A percentile compares a stretch with the other conserved stretches of the same genome.
Evolutionary conservation across 92 coral and sea anemone genomes (phyloP).

Genomic region (Porites lobata): DNA sequence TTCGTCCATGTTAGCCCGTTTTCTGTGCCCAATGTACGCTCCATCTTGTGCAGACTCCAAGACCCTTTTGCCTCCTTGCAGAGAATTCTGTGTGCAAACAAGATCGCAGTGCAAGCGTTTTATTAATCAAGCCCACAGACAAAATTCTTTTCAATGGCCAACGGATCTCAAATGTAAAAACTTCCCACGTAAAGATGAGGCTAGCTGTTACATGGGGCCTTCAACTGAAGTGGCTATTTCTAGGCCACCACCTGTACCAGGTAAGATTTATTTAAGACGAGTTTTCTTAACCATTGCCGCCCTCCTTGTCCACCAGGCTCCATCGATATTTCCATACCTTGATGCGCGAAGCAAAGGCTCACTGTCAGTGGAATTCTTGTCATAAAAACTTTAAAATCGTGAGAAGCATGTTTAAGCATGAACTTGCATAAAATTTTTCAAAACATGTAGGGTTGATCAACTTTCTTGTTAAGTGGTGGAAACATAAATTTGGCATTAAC

Average conservation of each 20-base stretch:
- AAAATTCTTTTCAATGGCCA: constrained; percentile 60
- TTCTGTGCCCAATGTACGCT: constrained; percentile 64
- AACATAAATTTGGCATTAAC: no score
- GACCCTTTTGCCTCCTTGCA: constrained; percentile 52
- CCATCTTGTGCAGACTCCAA: constrained; percentile 39
- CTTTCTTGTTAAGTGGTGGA: no score
- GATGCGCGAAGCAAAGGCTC: no score
- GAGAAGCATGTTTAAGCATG: no score
- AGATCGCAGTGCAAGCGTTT: constrained; percentile 20
- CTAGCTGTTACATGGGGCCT: constrained; percentile 26
- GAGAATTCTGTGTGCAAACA: constrained; percentile 56
- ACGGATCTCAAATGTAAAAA: constrained; percentile 43
- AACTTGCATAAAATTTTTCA: no score
- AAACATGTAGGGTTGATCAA: no score
- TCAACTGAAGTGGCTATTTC: background rate
- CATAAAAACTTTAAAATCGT: no score
- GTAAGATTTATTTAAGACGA: background rate
- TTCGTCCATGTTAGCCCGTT: constrained; percentile 33
- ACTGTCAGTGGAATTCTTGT: no score
- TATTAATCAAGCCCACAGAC: background rate
- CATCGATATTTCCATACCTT: no score
- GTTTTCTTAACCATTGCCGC: no score
- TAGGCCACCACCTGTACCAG: background rate
- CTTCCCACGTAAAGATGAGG: constrained; percentile 40
- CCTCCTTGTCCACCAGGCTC: no score